Percentiles rank a stretch among this genome's conserved stretches.
phyloP scores from a whole-genome alignment of 2,797 vertebrate genomes.

The Xiphophorus birchmanni region DNA sequence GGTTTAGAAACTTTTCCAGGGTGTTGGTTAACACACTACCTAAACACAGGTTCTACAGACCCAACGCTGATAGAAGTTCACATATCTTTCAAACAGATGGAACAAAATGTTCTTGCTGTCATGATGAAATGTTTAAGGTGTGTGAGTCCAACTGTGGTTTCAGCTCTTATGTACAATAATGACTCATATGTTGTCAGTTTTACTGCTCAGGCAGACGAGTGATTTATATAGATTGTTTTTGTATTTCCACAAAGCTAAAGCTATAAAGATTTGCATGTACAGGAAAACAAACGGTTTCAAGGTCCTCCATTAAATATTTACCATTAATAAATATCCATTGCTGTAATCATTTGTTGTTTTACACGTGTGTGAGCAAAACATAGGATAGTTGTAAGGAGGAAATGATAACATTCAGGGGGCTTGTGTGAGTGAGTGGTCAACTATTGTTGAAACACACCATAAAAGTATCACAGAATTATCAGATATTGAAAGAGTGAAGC shows the following conservation, averaged over 20 bases:
- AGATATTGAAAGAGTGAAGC: neutral
- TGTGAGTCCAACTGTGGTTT: slow-evolving; percentile 11
- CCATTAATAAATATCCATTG: neutral
- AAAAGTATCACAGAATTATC: neutral
- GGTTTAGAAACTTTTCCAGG: slow-evolving; percentile 56
- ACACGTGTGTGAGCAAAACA: neutral
- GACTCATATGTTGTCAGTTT: slow-evolving; percentile 21
- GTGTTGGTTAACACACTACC: slow-evolving; percentile 43
- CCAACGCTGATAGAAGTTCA: slow-evolving; percentile 54
- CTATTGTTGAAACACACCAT: neutral
- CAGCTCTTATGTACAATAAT: slow-evolving; percentile 11
- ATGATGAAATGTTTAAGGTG: slow-evolving; percentile 28
- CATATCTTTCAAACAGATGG: slow-evolving; percentile 33
- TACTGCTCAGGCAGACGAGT: slow-evolving; percentile 1
- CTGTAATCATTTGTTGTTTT: neutral
- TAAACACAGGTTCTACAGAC: slow-evolving; percentile 59
- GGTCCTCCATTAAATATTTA: neutral
- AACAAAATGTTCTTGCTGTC: slow-evolving; percentile 59
- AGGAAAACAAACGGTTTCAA: neutral
- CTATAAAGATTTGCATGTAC: neutral
- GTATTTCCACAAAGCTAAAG: neutral
- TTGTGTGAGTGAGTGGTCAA: neutral
- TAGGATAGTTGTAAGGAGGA: neutral
- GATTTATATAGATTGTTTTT: neutral
- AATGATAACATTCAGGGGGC: neutral